phyloP scores from a whole-genome alignment of 2,113 vertebrate species.

The Odontophorus gujanensis region DNA sequence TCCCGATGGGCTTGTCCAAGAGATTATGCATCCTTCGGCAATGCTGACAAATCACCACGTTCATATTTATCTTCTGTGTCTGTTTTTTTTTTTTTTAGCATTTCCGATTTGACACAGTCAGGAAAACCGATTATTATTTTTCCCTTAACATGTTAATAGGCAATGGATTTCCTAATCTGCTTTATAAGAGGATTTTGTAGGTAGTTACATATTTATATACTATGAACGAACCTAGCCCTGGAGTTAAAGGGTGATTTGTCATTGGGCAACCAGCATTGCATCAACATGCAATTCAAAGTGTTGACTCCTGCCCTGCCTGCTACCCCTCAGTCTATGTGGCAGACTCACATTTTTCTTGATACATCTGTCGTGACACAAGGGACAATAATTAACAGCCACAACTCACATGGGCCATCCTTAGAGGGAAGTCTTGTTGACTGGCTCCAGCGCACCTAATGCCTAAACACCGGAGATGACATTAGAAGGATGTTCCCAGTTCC shows the following conservation, averaged over 20 bases:
- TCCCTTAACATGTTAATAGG: neutral
- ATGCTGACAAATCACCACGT: neutral
- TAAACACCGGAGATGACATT: neutral
- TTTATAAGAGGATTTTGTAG: conserved; percentile 40
- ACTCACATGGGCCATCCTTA: neutral
- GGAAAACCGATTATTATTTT: conserved; percentile 1
- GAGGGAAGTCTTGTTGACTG: neutral
- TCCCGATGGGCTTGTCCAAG: neutral
- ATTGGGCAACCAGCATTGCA: conserved; percentile 31
- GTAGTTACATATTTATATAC: neutral
- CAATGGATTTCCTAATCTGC: conserved; percentile 39
- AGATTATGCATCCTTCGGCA: neutral
- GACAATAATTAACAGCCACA: conserved; percentile 26
- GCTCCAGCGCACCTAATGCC: fast-evolving
- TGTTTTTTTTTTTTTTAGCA: neutral
- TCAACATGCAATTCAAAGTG: neutral
- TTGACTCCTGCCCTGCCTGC: neutral
- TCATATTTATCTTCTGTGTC: neutral
- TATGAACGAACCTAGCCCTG: conserved; percentile 29
- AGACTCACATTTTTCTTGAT: neutral
- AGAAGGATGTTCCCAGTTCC: fast-evolving
- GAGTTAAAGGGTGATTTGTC: conserved; percentile 38
- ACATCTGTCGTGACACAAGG: neutral
- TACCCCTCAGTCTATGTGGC: neutral
- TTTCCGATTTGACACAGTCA: neutral